Evolutionary conservation across 1,140 invertebrate species (phyloP).

Genomic region (Microvelia longipes): DNA sequence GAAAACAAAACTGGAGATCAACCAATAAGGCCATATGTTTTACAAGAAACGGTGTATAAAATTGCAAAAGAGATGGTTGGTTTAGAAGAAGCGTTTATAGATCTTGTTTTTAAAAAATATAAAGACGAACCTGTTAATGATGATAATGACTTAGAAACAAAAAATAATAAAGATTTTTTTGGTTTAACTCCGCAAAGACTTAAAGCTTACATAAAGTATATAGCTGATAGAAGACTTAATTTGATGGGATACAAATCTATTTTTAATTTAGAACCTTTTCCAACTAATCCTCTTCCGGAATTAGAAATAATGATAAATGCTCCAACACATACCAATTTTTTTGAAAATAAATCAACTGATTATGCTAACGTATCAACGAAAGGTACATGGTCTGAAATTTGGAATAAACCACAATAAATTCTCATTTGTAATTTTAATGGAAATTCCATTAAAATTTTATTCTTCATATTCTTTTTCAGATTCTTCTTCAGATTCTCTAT

Average conservation of each 20-base stretch:
- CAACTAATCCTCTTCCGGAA: neutral
- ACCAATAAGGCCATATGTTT: neutral
- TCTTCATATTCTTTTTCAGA: neutral
- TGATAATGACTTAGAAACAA: neutral
- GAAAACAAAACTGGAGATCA: neutral
- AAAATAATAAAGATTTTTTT: neutral
- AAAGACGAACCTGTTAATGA: neutral
- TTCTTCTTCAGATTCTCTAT: neutral
- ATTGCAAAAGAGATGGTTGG: neutral
- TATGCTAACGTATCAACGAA: neutral
- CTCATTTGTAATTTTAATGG: neutral
- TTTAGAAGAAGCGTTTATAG: neutral
- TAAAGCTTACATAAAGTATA: neutral
- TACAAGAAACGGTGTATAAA: neutral
- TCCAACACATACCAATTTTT: neutral
- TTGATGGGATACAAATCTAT: neutral
- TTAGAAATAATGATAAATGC: neutral
- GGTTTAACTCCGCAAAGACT: neutral
- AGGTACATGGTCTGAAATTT: neutral
- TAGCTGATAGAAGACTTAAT: neutral
- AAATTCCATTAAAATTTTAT: neutral
- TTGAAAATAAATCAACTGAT: neutral
- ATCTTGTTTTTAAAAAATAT: neutral
- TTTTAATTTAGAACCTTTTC: neutral
- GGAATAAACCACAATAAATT: neutral